phyloP scores from a whole-genome alignment of 2,888 invertebrate species.

The Aelia acuminata region DNA sequence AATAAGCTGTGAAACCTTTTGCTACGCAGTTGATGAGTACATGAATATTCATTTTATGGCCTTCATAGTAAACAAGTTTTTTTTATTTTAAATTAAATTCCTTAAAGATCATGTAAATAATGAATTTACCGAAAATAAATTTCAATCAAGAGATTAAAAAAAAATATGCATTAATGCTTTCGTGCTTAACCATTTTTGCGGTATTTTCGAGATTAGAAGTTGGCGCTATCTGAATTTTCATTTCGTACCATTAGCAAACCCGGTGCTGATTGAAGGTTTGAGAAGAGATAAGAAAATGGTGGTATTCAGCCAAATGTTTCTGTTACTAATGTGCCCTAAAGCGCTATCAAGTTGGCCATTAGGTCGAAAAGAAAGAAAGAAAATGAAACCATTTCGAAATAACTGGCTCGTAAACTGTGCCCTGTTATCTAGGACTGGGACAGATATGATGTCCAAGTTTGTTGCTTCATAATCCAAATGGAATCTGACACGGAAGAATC shows the following conservation, averaged over 20 bases:
- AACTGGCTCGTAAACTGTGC: background rate
- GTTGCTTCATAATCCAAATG: background rate
- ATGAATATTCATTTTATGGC: too few species aligned
- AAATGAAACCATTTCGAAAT: slow-evolving; percentile 24
- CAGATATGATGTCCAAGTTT: background rate
- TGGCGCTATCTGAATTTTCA: background rate
- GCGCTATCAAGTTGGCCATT: background rate
- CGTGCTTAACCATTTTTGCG: background rate
- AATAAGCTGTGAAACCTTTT: too few species aligned
- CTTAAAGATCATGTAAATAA: too few species aligned
- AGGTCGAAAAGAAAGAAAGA: background rate
- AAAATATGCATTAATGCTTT: background rate
- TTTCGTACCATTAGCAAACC: background rate
- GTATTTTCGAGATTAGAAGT: background rate
- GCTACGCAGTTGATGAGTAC: too few species aligned
- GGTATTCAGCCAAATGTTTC: background rate
- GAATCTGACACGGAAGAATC: background rate
- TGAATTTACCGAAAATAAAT: too few species aligned
- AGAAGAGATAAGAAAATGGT: background rate
- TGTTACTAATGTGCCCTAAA: background rate
- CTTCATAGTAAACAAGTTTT: too few species aligned
- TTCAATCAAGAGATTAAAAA: too few species aligned
- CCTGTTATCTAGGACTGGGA: background rate
- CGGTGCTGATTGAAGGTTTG: background rate
- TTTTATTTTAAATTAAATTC: too few species aligned